Base-by-base conservation (phyloP, 2,113 vertebrate species). In the Onychostoma macrolepis region DNA sequence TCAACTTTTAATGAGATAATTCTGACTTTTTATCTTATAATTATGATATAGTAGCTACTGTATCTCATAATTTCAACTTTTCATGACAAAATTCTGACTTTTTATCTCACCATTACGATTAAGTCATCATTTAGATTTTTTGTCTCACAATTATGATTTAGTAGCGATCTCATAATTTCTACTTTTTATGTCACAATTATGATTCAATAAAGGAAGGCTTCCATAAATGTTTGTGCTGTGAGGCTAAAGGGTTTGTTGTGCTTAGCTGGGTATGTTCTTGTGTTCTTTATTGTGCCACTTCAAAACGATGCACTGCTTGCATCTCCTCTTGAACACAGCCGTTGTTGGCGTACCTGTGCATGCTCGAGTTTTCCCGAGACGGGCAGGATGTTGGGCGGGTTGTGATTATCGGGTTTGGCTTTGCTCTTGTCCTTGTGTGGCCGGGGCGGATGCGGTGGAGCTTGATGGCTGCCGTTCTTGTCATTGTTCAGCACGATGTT, bases 291-390 rank as follows among this genome's bases (percentile, higher is more conserved):
- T 24, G 53, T 21, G 21, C 53, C 53, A 58, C 53, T 24, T 24
- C 53, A 58, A 24, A 58, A 58, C 19, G 7, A 17, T 5, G 48
- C 48, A 17, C 13, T 4, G 2, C 38, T 41, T 41, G 38, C 38
- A 41, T 8, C 7, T 43, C 8, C 41, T 43, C 36, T 4, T 36
- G 41, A 43, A 43, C 41, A 43, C 10, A 9, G 41, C 9, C 10
- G 10, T 43, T 43, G 41, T 2, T 43, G 41, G 41, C 48, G 4
- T 50, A 86, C 87, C 87, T 90, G 89, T 76, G 96, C 96, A 95
- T 96, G 96, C 83, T 97, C 96, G 90, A 97, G 93, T 53, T 97
- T 97, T 89, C 96, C 96, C 38, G 96, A 97, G 87, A 96, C 90
- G 2, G 96, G 95, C 91, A 96, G 86, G 90, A 97, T 96, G 94